A percentile compares a stretch with the other conserved stretches of the same genome.
Conservation (phyloP, 2,113 vertebrate genomes). For the Hoplias malabaricus region DNA sequence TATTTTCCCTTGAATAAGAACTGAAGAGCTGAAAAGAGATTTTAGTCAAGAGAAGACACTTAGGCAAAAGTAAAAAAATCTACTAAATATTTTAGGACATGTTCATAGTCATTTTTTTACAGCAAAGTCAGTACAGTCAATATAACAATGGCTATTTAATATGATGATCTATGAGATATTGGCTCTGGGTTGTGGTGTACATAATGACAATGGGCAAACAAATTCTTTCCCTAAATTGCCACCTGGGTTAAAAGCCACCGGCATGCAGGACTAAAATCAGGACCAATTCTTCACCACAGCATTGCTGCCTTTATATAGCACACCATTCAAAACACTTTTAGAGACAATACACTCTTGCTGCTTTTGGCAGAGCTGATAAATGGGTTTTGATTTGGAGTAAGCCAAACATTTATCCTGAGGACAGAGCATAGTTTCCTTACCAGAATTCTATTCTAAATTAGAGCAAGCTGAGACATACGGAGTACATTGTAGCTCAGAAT, state of each 20-base stretch:
- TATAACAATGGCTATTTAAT: not conserved
- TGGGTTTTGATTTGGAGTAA: not conserved
- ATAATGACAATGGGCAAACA: constrained; percentile 63
- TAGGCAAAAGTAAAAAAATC: not conserved
- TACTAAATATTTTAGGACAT: too few species aligned
- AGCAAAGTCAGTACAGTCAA: not conserved
- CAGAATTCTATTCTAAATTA: constrained; percentile 13
- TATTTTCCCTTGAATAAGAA: not conserved
- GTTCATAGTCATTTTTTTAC: not conserved
- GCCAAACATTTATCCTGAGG: constrained; percentile 24
- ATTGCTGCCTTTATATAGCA: constrained; percentile 41
- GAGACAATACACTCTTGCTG: constrained; percentile 1
- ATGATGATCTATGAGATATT: not conserved
- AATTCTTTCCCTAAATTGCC: constrained; percentile 70
- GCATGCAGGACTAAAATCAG: constrained; percentile 55
- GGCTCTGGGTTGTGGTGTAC: constrained; percentile 51
- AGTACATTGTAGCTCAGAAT: not conserved
- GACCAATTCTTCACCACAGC: constrained; percentile 32
- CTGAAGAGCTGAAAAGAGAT: not conserved
- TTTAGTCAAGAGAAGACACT: not conserved
- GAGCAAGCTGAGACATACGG: constrained; percentile 15
- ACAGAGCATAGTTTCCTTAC: not conserved
- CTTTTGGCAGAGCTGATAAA: constrained; percentile 16
- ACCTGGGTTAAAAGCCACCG: constrained; percentile 64
- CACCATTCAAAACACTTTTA: not conserved